Conservation (phyloP, 2,797 vertebrate genomes). For the Hemitrygon akajei region DNA sequence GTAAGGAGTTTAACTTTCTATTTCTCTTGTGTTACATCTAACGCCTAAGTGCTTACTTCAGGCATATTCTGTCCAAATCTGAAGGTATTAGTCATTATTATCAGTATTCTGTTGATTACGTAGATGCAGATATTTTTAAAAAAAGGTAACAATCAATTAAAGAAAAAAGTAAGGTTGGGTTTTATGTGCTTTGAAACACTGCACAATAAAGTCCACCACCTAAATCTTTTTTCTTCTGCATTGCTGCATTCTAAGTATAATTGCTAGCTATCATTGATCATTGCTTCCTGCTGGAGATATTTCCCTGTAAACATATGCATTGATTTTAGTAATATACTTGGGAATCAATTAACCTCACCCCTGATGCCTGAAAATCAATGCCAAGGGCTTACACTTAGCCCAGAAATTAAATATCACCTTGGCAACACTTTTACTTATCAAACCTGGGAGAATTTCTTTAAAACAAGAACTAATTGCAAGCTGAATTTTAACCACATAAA, state of each 20-base stretch:
- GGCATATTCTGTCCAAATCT: background rate
- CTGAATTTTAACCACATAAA: background rate
- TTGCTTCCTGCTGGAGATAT: background rate
- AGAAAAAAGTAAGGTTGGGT: background rate
- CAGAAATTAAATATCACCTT: background rate
- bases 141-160: background rate
- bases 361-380: background rate
- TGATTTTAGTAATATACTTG: constrained; percentile 9
- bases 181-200: background rate
- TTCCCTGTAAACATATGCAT: background rate
- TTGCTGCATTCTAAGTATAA: background rate
- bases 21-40: background rate
- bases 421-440: background rate
- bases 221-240: background rate
- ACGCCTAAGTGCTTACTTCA: background rate
- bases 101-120: background rate
- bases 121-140: background rate
- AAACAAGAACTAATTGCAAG: background rate
- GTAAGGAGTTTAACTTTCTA: background rate
- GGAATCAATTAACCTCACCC: background rate
- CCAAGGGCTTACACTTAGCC: no score
- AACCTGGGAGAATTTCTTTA: background rate
- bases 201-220: background rate
- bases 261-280: background rate
- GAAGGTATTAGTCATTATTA: background rate